These are phyloP conservation scores for Phalloptychus januarius DNA, from an alignment of 2,797 vertebrate genomes.

Conservation along the genomic window DNA sequence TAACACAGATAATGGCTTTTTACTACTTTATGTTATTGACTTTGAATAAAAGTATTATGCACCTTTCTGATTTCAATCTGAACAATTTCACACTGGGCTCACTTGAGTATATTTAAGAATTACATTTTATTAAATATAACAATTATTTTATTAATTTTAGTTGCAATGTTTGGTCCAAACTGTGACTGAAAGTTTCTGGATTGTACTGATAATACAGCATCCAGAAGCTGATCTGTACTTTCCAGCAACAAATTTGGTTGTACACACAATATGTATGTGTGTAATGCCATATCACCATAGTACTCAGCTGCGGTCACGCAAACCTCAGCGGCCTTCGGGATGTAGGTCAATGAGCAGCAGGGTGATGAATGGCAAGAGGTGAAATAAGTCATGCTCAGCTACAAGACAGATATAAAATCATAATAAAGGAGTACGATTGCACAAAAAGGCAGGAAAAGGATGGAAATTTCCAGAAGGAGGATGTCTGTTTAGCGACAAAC, in stretches of 20 bases:
- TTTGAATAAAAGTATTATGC: not conserved
- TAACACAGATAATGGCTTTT: slow-evolving; percentile 5
- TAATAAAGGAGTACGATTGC: not conserved
- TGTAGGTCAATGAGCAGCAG: slow-evolving; percentile 63
- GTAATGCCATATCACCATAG: slow-evolving; percentile 34
- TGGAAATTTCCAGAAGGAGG: slow-evolving; percentile 46
- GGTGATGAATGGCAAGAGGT: slow-evolving; percentile 12
- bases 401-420: not conserved
- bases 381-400: not conserved
- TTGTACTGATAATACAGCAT: not conserved
- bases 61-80: not conserved
- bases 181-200: not conserved
- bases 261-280: slow-evolving; percentile 9
- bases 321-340: slow-evolving; percentile 60
- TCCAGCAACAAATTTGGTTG: not conserved
- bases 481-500: slow-evolving; percentile 22
- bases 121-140: not conserved
- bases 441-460: not conserved
- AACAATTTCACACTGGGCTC: not conserved
- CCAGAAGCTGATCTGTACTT: not conserved
- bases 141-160: not conserved
- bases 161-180: not conserved
- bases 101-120: not conserved
- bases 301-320: slow-evolving; percentile 63
- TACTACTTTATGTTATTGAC: not conserved